Evolutionary conservation across 2,113 vertebrate species (phyloP), one percentile per base, ranked within the genome.

Genomic region (Triplophysa rosa): DNA sequence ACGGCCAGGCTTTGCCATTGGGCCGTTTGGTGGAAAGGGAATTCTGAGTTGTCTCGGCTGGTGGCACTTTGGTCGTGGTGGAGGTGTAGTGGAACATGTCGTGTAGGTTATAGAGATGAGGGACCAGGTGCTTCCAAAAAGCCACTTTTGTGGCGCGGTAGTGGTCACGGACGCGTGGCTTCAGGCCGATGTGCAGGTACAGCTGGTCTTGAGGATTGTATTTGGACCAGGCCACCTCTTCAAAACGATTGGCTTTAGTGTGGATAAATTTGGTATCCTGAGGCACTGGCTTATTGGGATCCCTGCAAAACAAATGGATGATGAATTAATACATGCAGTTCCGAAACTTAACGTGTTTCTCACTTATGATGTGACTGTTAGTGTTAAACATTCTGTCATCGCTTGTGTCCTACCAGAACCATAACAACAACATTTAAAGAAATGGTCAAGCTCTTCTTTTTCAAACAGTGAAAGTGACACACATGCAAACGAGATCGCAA

Each of bases 181-280:
- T 99, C 81, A 99, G 94, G 69, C 98, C 98, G 0, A 99, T 99
- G 88, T 99, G 98, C 85, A 99, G 94, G 87, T 99, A 99, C 49
- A 98, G 93, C 91, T 99, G 98, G 89, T 99, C 97, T 2, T 96
- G 96, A 73, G 98, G 98, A 82, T 96, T 98, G 91, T 99, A 99
- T 90, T 99, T 99, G 89, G 97, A 98, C 98, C 98, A 99, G 84
- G 98, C 98, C 81, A 99, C 97, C 89, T 99, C 97, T 80, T 99
- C 97, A 61, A 99, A 99, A 33, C 97, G 95, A 84, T 99, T 99
- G 82, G 98, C 96, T 92, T 99, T 99, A 69, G 98, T 99, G 89
- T 99, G 98, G 92, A 99, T 99, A 92, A 99, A 99, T 90, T 99
- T 99, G 85, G 98, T 99, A 86, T 99, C 98, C 87, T 99, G 98